A percentile compares a stretch with the other conserved stretches of the same genome.
These are phyloP conservation scores for Plumapathes pennacea DNA, from an alignment of 92 coral and sea anemone genomes.

Conservation along the genomic window DNA sequence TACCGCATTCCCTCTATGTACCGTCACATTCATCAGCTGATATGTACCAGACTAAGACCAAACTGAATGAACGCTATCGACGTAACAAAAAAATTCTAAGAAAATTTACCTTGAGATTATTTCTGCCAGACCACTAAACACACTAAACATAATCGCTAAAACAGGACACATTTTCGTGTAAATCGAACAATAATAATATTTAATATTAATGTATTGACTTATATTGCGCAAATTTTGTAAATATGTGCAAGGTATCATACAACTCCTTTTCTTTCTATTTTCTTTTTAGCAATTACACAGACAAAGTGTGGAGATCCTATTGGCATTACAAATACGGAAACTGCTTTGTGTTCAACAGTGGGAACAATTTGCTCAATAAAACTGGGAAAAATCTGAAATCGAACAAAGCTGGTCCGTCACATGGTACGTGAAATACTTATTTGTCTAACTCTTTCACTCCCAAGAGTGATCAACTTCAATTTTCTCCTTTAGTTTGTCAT, in stretches of 20 bases:
- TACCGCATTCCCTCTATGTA: too few relatives aligned
- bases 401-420: slow-evolving; percentile 82
- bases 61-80: too few relatives aligned
- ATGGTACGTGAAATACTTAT: slow-evolving; percentile 31
- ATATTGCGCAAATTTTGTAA: too few relatives aligned
- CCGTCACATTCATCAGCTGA: too few relatives aligned
- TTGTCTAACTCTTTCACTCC: background rate
- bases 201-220: slow-evolving; percentile 22
- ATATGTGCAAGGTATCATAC: too few relatives aligned
- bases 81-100: too few relatives aligned
- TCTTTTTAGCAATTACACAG: slow-evolving; percentile 51
- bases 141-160: slow-evolving; percentile 20
- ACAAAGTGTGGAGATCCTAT: slow-evolving; percentile 50
- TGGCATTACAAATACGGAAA: slow-evolving; percentile 90
- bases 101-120: slow-evolving; percentile 14
- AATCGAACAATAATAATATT: slow-evolving; percentile 39
- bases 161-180: slow-evolving; percentile 31
- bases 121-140: slow-evolving; percentile 44
- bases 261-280: background rate
- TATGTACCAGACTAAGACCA: too few relatives aligned
- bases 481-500: too few relatives aligned
- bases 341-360: slow-evolving; percentile 74
- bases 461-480: too few relatives aligned
- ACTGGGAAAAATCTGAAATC: slow-evolving; percentile 41
- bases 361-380: slow-evolving; percentile 35